A percentile compares a stretch with the other conserved stretches of the same genome.
phyloP scores from a whole-genome alignment of 2,888 invertebrate genomes.

The Ceramica pisi region DNA sequence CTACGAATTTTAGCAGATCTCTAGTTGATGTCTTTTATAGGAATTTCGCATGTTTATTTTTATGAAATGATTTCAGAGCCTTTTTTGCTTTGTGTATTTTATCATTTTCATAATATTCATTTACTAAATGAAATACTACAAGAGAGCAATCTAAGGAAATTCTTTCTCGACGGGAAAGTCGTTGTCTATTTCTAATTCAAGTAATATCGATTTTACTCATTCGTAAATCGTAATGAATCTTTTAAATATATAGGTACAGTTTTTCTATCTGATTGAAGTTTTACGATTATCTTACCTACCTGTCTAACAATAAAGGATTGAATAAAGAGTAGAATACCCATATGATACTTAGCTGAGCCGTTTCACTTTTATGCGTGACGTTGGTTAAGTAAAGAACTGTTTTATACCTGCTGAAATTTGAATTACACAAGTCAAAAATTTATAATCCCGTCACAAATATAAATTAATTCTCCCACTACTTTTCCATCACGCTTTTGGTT shows the following conservation, averaged over 20 bases:
- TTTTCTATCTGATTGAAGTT: not conserved
- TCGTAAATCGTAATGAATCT: not conserved
- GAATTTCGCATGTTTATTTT: too few relatives aligned
- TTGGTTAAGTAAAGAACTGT: not conserved
- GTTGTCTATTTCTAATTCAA: too few relatives aligned
- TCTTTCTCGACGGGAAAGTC: not conserved
- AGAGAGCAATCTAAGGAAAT: too few relatives aligned
- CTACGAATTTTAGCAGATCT: conserved; percentile 64
- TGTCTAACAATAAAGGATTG: not conserved
- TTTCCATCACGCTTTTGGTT: not conserved
- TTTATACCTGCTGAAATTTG: not conserved
- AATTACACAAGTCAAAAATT: not conserved
- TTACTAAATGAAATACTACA: too few relatives aligned
- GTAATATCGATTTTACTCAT: not conserved
- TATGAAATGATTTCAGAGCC: too few relatives aligned
- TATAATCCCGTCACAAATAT: not conserved
- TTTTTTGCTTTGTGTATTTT: not conserved
- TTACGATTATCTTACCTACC: not conserved
- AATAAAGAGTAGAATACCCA: not conserved
- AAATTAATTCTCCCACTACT: not conserved
- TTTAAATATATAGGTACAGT: not conserved
- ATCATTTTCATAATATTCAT: too few relatives aligned
- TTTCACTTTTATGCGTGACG: not conserved
- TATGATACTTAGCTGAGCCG: not conserved
- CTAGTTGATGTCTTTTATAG: not conserved